Base-by-base conservation (phyloP, 2,113 vertebrate genomes). In the Pluvianellus socialis region DNA sequence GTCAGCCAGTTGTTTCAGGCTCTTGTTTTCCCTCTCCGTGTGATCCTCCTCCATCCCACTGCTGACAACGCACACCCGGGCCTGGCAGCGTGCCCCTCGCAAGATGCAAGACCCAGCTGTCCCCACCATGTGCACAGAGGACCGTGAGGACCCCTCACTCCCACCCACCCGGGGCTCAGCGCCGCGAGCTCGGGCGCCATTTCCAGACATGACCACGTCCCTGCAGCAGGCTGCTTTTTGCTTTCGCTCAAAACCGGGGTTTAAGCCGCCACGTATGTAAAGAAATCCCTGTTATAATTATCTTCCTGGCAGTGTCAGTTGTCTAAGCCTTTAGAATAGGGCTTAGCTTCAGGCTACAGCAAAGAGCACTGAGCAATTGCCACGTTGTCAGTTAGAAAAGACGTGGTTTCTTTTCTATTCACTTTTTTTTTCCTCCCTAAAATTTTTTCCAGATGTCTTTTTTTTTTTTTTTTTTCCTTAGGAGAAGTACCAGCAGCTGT, bases 321-420 rank as follows among this genome's bases (percentile, higher is more conserved):
- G 81, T 96, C 90, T 88, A 65, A 94, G 50, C 71, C 83, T 47
- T 97, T 62, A 91, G 95, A 7, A 91, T 77, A 97, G 71, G 79
- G 80, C 84, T 96, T 92, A 96, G 92, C 94, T 98, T 88, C 19
- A 63, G 95, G 85, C 96, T 97, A 95, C 74, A 89, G 88, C 73
- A 87, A 82, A 94, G 76, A 96, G 81, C 59, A 67, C 73, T 86
- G 56, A 84, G 95, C 97, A 97, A 83, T 96, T 98, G 98, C 98
- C 98, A 98, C 98, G 98, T 98, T 95, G 97, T 96, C 97, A 94
- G 97, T 82, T 95, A 91, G 96, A 97, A 96, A 95, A 94, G 59
- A 65, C 2, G 56, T 96, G 96, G 96, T 95, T 96, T 94, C 90
- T 95, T 96, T 95, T 94, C 83, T 95, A 44, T 95, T 90, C 30